These are phyloP conservation scores for Cheiracanthium punctorium DNA, from an alignment of 2,888 invertebrate species.

Conservation along the genomic window DNA sequence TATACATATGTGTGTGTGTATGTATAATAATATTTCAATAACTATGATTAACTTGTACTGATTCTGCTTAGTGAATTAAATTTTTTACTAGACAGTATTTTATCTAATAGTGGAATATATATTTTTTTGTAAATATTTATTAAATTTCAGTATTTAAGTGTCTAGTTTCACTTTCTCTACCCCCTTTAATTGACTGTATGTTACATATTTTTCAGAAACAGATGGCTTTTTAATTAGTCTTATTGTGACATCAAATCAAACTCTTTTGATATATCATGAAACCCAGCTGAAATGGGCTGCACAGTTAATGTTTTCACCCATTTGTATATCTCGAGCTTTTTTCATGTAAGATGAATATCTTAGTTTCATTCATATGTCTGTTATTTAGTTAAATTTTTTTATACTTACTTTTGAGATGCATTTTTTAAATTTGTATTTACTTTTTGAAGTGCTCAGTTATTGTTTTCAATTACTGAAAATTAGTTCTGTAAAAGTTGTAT, in stretches of 20 bases:
- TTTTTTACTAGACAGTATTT: too few species aligned
- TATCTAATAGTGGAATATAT: too few species aligned
- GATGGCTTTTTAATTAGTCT: constrained; percentile 76
- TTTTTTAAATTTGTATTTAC: constrained; percentile 1
- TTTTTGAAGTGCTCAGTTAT: background rate
- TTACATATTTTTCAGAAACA: constrained; percentile 53
- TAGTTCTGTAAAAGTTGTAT: too few species aligned
- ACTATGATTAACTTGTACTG: too few species aligned
- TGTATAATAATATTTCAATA: too few species aligned
- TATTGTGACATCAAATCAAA: constrained; percentile 87
- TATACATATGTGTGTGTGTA: too few species aligned
- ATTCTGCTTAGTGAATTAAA: too few species aligned
- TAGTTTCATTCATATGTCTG: constrained; percentile 75
- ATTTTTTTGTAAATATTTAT: too few species aligned
- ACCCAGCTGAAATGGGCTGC: constrained; percentile 92
- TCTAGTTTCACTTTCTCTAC: too few species aligned
- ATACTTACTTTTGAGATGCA: background rate
- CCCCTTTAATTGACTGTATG: too few species aligned
- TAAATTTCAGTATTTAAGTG: too few species aligned
- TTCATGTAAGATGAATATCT: constrained; percentile 82
- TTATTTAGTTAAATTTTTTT: background rate
- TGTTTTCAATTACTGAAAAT: too few species aligned
- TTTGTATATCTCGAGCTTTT: constrained; percentile 84
- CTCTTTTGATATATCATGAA: constrained; percentile 89
- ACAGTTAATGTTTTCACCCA: constrained; percentile 85